A percentile compares a stretch with the other conserved stretches of the same genome.
Evolutionary conservation across 1,140 invertebrate species (phyloP).

Genomic region (Sarcophaga peregrina): DNA sequence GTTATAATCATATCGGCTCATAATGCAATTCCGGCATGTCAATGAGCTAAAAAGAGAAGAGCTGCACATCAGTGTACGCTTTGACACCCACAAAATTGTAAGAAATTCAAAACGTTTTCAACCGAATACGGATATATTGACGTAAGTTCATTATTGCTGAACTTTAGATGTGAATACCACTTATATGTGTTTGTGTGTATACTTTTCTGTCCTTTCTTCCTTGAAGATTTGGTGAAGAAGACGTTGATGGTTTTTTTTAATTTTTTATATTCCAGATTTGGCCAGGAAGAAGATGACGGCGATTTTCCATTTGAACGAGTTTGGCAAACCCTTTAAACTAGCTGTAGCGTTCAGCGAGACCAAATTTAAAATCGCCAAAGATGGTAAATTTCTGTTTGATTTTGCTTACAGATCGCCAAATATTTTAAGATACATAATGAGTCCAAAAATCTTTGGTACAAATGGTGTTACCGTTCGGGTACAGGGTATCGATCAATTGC

Average conservation of each 20-base stretch:
- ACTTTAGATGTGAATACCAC: too few relatives aligned
- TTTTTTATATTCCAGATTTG: not conserved
- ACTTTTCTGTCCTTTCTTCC: not conserved
- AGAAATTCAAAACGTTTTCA: not conserved
- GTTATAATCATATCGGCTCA: not conserved
- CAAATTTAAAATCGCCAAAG: too few relatives aligned
- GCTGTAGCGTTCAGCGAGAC: not conserved
- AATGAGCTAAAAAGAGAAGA: not conserved
- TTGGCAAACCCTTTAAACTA: not conserved
- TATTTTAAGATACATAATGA: not conserved
- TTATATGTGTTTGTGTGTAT: not conserved
- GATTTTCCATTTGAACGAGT: slow-evolving; percentile 1
- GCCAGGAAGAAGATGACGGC: not conserved
- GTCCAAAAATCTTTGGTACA: slow-evolving; percentile 1
- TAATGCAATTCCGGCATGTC: not conserved
- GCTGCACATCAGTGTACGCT: slow-evolving; percentile 23
- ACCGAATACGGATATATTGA: not conserved
- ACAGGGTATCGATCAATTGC: not conserved
- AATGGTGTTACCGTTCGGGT: not conserved
- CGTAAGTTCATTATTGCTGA: too few relatives aligned
- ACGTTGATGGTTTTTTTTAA: not conserved
- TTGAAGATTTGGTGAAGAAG: not conserved
- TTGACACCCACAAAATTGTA: not conserved
- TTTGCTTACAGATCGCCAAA: not conserved
- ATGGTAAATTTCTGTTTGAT: too few relatives aligned